These are phyloP conservation scores for Cosmopolites sordidus DNA, from an alignment of 2,888 invertebrate genomes.

Conservation along the genomic window DNA sequence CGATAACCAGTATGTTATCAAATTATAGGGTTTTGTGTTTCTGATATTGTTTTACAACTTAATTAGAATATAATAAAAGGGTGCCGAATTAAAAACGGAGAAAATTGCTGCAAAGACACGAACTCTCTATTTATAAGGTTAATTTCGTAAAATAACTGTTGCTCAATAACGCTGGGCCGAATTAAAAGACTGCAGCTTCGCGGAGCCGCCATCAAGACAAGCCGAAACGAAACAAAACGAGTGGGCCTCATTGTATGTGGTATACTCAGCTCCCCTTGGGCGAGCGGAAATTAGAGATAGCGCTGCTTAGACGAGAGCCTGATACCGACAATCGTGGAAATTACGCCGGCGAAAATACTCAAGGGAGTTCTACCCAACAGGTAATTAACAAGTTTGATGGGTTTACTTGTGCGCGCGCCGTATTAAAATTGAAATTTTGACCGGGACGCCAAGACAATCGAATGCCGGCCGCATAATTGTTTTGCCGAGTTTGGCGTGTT, in stretches of 20 bases:
- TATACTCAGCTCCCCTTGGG: constrained; percentile 19
- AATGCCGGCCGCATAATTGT: constrained; percentile 22
- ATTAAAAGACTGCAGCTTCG: neutral
- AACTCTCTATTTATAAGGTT: neutral
- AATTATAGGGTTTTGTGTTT: too few species aligned
- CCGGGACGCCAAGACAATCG: constrained; percentile 27
- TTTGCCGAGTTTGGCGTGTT: constrained; percentile 9
- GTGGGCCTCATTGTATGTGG: constrained; percentile 24
- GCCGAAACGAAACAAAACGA: constrained; percentile 21
- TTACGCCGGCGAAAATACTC: constrained; percentile 48
- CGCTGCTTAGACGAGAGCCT: constrained; percentile 33
- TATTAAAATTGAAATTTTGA: constrained; percentile 47
- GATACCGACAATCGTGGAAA: constrained; percentile 49
- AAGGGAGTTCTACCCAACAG: constrained; percentile 49
- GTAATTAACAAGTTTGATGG: constrained; percentile 51
- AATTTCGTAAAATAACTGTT: neutral
- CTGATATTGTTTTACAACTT: too few species aligned
- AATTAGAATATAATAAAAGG: too few species aligned
- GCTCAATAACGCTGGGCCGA: neutral
- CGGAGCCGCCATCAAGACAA: constrained; percentile 10
- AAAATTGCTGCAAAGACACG: too few species aligned
- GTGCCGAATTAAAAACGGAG: too few species aligned
- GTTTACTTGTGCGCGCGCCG: constrained; percentile 43
- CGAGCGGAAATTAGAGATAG: constrained; percentile 26
- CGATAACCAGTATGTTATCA: too few species aligned